Percentiles rank a stretch among this genome's conserved stretches.
Conservation (phyloP, 2,888 invertebrate genomes). For the Diplazon laetatorius region DNA sequence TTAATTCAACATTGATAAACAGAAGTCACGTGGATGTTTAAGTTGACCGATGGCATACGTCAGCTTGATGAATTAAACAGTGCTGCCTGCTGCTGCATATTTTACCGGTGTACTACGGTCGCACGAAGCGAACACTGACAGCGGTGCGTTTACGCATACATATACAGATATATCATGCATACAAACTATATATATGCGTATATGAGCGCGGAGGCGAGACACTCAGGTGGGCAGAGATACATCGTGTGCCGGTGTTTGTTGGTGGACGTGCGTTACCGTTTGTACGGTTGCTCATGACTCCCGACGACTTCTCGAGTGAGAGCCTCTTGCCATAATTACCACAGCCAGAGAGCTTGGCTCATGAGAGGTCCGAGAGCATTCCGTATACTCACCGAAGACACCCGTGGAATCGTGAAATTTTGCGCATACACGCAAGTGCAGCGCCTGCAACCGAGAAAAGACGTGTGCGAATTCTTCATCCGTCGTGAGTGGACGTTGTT, state of each 20-base stretch:
- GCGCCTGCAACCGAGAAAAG: conserved; percentile 6
- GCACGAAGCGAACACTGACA: conserved; percentile 21
- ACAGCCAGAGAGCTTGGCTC: conserved; percentile 38
- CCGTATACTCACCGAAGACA: conserved; percentile 42
- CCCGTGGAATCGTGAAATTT: conserved; percentile 17
- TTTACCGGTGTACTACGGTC: conserved; percentile 66
- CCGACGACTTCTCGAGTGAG: conserved; percentile 61
- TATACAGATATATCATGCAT: too few relatives aligned
- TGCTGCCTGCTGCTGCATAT: conserved; percentile 68
- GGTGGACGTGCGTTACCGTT: conserved; percentile 61
- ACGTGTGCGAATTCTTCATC: too few relatives aligned
- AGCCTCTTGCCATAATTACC: conserved; percentile 61
- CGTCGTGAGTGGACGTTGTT: conserved; percentile 38
- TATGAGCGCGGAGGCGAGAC: conserved; percentile 58
- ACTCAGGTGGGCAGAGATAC: conserved; percentile 62
- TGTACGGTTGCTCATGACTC: conserved; percentile 56
- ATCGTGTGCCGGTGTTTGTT: conserved; percentile 42
- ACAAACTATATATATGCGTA: not conserved
- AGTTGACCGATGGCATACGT: conserved; percentile 74
- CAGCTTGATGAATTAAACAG: conserved; percentile 76
- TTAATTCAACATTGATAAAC: conserved; percentile 50
- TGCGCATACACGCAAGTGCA: conserved; percentile 6
- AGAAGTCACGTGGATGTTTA: conserved; percentile 74
- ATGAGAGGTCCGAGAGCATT: conserved; percentile 46
- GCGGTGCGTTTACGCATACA: conserved; percentile 25